These are phyloP conservation scores for Catotricha subobsoleta DNA, from an alignment of 2,888 invertebrate species.

Conservation along the genomic window DNA sequence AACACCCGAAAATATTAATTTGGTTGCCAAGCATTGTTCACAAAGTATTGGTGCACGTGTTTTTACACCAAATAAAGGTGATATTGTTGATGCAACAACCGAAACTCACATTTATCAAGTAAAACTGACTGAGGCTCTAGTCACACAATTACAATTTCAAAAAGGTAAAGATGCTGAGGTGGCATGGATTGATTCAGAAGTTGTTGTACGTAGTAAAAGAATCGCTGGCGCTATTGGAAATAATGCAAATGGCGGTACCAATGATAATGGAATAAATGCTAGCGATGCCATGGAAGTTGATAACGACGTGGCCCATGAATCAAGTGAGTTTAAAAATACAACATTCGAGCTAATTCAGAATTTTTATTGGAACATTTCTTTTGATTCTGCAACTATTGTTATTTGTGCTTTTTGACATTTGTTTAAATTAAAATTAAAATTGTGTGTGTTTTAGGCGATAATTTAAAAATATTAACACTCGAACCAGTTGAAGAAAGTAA, in stretches of 20 bases:
- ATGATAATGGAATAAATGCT: not conserved
- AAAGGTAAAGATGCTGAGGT: conserved; percentile 77
- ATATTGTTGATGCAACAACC: conserved; percentile 86
- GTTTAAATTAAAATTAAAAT: not conserved
- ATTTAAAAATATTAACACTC: conserved; percentile 46
- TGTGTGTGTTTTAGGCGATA: conserved; percentile 24
- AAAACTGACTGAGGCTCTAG: conserved; percentile 75
- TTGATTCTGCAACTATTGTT: too few relatives aligned
- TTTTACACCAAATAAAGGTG: conserved; percentile 66
- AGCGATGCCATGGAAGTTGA: conserved; percentile 28
- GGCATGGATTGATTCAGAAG: conserved; percentile 84
- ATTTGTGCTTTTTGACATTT: too few relatives aligned
- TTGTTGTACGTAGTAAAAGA: conserved; percentile 44
- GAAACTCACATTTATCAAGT: conserved; percentile 98
- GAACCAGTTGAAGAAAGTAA: conserved; percentile 41
- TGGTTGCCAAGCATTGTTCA: conserved; percentile 49
- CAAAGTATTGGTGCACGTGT: conserved; percentile 52
- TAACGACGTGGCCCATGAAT: not conserved
- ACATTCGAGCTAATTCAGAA: too few relatives aligned
- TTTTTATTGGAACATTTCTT: too few relatives aligned
- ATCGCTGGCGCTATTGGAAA: conserved; percentile 26
- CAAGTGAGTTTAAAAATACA: too few relatives aligned
- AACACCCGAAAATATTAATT: conserved; percentile 41
- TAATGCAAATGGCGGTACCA: too few relatives aligned
- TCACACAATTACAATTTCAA: conserved; percentile 72